A percentile compares a stretch with the other conserved stretches of the same genome.
Evolutionary conservation across 2,888 invertebrate genomes (phyloP).

Genomic region (Heliconius sara): DNA sequence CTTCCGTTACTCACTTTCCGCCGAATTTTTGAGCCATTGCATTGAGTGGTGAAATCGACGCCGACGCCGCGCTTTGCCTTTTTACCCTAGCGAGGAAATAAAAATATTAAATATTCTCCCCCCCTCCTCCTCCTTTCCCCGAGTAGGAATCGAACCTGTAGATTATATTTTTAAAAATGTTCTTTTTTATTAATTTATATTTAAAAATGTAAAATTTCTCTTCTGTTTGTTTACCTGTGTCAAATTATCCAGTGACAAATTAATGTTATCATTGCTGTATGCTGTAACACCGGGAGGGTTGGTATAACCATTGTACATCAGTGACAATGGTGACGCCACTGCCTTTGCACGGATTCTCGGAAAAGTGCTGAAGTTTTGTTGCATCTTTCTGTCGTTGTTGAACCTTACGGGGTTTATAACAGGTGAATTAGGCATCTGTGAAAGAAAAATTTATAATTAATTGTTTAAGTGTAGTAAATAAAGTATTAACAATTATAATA

Average conservation of each 20-base stretch:
- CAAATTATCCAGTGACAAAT: constrained; percentile 77
- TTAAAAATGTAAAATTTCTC: too few relatives aligned
- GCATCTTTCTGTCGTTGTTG: constrained; percentile 55
- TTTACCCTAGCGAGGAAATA: too few relatives aligned
- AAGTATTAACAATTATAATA: background rate
- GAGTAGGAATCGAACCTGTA: too few relatives aligned
- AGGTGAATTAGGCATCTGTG: constrained; percentile 54
- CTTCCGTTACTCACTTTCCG: too few relatives aligned
- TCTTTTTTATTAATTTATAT: too few relatives aligned
- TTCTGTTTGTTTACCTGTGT: constrained; percentile 69
- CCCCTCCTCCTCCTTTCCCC: too few relatives aligned
- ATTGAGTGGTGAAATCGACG: too few relatives aligned
- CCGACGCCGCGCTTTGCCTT: too few relatives aligned
- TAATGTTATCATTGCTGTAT: constrained; percentile 69
- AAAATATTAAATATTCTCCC: too few relatives aligned
- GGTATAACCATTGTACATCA: constrained; percentile 66
- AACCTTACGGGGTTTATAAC: constrained; percentile 57
- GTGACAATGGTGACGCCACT: constrained; percentile 51
- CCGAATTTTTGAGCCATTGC: too few relatives aligned
- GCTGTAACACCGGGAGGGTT: constrained; percentile 45
- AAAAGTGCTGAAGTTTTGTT: constrained; percentile 42
- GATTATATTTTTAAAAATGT: too few relatives aligned
- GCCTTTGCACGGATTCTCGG: constrained; percentile 59
- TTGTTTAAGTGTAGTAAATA: background rate
- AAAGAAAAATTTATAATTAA: constrained; percentile 20